phyloP scores from a whole-genome alignment of 2,113 vertebrate species.

The Ammodytes marinus region DNA sequence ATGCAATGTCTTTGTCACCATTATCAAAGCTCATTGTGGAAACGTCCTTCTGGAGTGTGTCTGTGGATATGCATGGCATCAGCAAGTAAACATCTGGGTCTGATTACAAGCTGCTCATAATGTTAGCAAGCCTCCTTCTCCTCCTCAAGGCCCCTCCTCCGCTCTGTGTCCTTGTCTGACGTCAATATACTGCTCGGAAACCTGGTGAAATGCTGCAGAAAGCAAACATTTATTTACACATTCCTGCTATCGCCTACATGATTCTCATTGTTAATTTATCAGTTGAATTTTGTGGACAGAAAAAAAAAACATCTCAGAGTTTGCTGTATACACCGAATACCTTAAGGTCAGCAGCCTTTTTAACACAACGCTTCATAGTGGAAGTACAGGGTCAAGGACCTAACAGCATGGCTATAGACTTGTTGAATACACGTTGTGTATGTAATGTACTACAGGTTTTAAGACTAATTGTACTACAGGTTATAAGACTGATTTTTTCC shows the following conservation, averaged over 20 bases:
- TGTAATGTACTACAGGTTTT: too few relatives aligned
- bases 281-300: neutral
- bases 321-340: neutral
- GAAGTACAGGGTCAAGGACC: neutral
- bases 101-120: conserved; percentile 35
- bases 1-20: neutral
- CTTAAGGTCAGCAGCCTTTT: neutral
- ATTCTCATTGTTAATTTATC: conserved; percentile 1
- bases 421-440: too few relatives aligned
- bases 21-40: conserved; percentile 25
- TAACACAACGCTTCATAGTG: neutral
- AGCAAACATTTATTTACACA: conserved; percentile 12
- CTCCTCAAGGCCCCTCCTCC: neutral
- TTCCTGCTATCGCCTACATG: conserved; percentile 1
- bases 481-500: too few relatives aligned
- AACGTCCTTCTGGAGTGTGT: neutral
- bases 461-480: too few relatives aligned
- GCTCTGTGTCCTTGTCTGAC: neutral
- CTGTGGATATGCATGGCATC: neutral
- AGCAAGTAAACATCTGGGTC: conserved; percentile 19
- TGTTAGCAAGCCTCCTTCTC: neutral
- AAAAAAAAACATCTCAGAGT: neutral
- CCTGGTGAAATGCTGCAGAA: neutral
- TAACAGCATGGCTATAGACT: too few relatives aligned
- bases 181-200: neutral